Base-by-base conservation (phyloP, 1,140 invertebrate genomes). In the Alviniconcha marisindica region DNA sequence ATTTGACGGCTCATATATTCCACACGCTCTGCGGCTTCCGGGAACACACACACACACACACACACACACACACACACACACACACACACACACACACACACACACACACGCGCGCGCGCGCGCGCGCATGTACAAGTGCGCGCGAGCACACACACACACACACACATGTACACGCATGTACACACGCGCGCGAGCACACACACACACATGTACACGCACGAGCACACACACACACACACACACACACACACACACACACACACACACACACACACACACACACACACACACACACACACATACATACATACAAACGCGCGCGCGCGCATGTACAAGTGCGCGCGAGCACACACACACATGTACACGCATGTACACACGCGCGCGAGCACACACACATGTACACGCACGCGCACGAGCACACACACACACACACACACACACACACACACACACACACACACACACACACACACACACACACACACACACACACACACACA, bases 21-120 rank as follows among this genome's bases (percentile, higher is more conserved):
- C n/a, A n/a, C n/a, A n/a, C n/a, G n/a, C n/a, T n/a, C n/a, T n/a
- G n/a, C n/a, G n/a, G n/a, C n/a, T n/a, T n/a, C n/a, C n/a, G n/a
- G n/a, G n/a, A n/a, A n/a, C n/a, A n/a, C 48, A 51, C 48, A 21
- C 21, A 21, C 56, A 60, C 56, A 60, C 56, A n/a, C 56, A 60
- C 56, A 60, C 56, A 51, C 56, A 4, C 56, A 60, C 56, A 60
- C 56, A 60, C 56, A 51, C 56, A 60, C 56, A 60, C 56, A 60
- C 56, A 60, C 56, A 60, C 56, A 60, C 56, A 60, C 56, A 60
- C 56, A 60, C 56, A 60, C 24, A 12, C 56, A 60, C 56, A 60
- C 56, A 60, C 56, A 60, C 56, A 60, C 56, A 60, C 56, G 28
- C 24, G 4, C 24, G 28, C 56, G 28, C 56, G 28, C 1, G 28